These are phyloP conservation scores for Coluber constrictor DNA, from an alignment of 2,797 vertebrate species.

Conservation along the genomic window DNA sequence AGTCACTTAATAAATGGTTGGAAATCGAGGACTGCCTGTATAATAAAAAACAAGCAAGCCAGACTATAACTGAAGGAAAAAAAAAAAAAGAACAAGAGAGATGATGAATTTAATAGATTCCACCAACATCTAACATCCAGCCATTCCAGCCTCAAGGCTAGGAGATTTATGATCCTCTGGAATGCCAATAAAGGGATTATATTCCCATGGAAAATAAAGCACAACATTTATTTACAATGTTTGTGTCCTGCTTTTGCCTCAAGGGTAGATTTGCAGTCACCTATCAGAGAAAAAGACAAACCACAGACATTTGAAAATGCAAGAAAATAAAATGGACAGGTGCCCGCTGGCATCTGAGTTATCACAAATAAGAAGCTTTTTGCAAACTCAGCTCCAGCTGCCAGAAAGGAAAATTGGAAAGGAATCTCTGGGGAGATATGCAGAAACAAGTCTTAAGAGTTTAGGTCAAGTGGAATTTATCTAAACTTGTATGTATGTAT, in stretches of 20 bases:
- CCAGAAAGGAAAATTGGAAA: neutral
- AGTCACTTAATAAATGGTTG: neutral
- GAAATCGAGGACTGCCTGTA: neutral
- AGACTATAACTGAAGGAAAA: neutral
- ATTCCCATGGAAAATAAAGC: neutral
- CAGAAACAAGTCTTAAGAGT: neutral
- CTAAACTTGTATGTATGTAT: neutral
- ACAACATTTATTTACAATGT: neutral
- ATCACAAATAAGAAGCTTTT: neutral
- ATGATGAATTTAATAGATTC: neutral
- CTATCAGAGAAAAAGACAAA: neutral
- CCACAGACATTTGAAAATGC: neutral
- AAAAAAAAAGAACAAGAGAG: neutral
- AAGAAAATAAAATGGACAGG: neutral
- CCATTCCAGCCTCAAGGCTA: neutral
- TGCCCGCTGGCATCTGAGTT: neutral
- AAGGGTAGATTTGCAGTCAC: neutral
- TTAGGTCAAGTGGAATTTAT: neutral
- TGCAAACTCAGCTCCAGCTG: neutral
- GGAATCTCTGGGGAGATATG: neutral
- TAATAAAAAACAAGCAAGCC: neutral
- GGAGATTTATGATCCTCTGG: neutral
- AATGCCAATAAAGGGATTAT: neutral
- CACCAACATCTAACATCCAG: neutral
- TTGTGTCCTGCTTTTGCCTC: neutral